Evolutionary conservation across 1,140 invertebrate species (phyloP).

Genomic region (Ceratina calcarata): DNA sequence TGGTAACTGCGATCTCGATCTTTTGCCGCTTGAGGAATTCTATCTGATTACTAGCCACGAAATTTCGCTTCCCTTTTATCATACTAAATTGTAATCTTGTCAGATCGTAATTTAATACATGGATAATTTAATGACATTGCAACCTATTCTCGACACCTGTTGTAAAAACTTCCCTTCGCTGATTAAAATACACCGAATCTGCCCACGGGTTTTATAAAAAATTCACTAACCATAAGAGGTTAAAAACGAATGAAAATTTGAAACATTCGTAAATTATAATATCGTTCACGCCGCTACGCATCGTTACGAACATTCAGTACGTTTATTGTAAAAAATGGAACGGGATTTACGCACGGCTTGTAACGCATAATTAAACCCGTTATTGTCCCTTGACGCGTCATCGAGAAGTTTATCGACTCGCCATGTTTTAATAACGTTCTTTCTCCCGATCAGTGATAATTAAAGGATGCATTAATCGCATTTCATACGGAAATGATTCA

Average conservation of each 20-base stretch:
- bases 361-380: constrained; percentile 9
- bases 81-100: no score
- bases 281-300: neutral
- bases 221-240: no score
- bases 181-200: no score
- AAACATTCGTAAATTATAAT: neutral
- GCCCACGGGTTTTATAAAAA: no score
- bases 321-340: neutral
- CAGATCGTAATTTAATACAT: no score
- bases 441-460: neutral
- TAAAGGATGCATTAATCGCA: constrained; percentile 15
- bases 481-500: neutral
- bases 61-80: no score
- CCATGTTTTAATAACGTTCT: constrained; percentile 4
- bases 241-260: neutral
- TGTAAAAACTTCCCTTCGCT: no score
- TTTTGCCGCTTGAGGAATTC: neutral
- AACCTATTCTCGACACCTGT: no score
- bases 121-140: no score
- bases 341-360: no score
- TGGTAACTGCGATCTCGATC: neutral
- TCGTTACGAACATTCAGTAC: neutral
- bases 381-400: neutral
- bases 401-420: neutral
- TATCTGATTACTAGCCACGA: no score